These are phyloP conservation scores for Limulus polyphemus DNA, from an alignment of 2,888 invertebrate species.

Conservation along the genomic window DNA sequence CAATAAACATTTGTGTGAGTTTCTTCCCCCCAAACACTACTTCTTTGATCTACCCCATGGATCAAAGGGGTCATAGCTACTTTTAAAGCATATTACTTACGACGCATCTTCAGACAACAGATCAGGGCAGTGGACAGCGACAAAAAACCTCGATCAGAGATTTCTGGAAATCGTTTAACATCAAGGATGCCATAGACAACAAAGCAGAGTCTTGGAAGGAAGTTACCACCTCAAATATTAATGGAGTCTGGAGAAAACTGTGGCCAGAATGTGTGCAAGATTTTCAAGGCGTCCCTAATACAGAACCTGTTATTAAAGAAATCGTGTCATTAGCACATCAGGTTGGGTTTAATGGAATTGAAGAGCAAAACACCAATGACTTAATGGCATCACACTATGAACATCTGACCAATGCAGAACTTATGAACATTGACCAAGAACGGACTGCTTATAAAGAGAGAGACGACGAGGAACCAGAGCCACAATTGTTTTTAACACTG, in stretches of 20 bases:
- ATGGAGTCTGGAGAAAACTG: constrained; percentile 1
- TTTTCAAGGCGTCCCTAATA: not conserved
- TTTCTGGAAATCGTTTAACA: constrained; percentile 22
- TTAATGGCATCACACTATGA: not conserved
- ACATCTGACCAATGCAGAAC: not conserved
- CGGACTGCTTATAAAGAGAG: constrained; percentile 1
- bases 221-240: constrained; percentile 1
- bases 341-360: not conserved
- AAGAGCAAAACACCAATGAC: not conserved
- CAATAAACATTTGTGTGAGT: constrained; percentile 19
- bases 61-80: constrained; percentile 17
- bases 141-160: constrained; percentile 5
- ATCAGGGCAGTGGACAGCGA: constrained; percentile 10
- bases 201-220: constrained; percentile 17
- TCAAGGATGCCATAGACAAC: constrained; percentile 18
- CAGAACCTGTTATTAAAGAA: not conserved
- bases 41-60: constrained; percentile 14
- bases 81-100: constrained; percentile 23
- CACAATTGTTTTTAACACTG: not conserved
- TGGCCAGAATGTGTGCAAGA: not conserved
- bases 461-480: too few relatives aligned
- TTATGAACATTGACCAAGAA: constrained; percentile 1
- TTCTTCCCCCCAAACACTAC: constrained; percentile 15
- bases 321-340: constrained; percentile 2
- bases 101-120: constrained; percentile 7